Evolutionary conservation across 2,888 invertebrate genomes (phyloP).

Genomic region (Anaspis maculata): DNA sequence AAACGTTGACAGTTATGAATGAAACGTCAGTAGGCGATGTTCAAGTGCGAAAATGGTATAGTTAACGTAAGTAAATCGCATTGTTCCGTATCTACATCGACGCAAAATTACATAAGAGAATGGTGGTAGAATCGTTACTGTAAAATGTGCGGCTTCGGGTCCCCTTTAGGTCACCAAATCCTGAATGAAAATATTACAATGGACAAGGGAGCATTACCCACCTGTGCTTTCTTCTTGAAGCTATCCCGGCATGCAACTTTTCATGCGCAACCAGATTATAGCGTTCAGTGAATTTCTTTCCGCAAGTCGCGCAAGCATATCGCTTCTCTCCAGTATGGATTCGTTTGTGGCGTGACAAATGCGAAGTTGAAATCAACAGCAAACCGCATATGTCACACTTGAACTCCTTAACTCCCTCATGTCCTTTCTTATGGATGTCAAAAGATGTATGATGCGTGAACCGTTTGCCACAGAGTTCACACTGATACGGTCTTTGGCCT

Average conservation of each 20-base stretch:
- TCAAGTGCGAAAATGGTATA: too few relatives aligned
- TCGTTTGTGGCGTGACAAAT: conserved; percentile 58
- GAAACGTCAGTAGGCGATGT: too few relatives aligned
- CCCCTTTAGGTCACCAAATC: too few relatives aligned
- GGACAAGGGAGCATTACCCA: too few relatives aligned
- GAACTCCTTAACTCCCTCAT: conserved; percentile 54
- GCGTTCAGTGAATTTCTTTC: conserved; percentile 53
- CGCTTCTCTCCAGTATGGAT: conserved; percentile 57
- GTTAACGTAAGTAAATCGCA: too few relatives aligned
- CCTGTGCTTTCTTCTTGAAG: conserved; percentile 2
- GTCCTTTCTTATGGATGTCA: conserved; percentile 59
- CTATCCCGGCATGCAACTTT: conserved; percentile 21
- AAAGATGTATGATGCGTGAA: conserved; percentile 60
- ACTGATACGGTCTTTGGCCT: conserved; percentile 26
- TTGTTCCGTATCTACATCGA: too few relatives aligned
- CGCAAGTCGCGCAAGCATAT: conserved; percentile 50
- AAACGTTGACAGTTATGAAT: too few relatives aligned
- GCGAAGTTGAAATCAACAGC: conserved; percentile 55
- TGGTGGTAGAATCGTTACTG: too few relatives aligned
- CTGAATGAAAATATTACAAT: too few relatives aligned
- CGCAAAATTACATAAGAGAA: too few relatives aligned
- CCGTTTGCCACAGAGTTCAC: conserved; percentile 37
- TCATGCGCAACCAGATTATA: conserved; percentile 37
- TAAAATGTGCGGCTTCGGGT: too few relatives aligned
- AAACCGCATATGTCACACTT: conserved; percentile 53